These are phyloP conservation scores for Heteropelma amictum DNA, from an alignment of 2,888 invertebrate species.

Conservation along the genomic window DNA sequence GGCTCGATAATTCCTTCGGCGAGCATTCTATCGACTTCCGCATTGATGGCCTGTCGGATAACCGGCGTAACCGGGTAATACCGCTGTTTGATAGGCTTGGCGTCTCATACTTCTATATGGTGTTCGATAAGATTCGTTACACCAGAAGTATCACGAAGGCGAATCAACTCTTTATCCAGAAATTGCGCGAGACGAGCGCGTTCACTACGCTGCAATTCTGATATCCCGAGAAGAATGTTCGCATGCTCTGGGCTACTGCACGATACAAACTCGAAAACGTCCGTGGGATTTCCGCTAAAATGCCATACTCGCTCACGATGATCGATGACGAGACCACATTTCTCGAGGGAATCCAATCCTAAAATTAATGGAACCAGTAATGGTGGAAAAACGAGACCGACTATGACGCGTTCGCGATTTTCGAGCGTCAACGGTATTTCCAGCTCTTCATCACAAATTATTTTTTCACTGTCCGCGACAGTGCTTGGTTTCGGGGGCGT, in stretches of 20 bases:
- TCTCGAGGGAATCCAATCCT: not conserved
- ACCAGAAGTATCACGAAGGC: not conserved
- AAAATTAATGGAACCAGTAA: slow-evolving; percentile 1
- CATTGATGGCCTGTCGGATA: slow-evolving; percentile 1
- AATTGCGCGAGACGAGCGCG: not conserved
- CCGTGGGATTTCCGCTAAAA: not conserved
- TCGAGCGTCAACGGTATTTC: slow-evolving; percentile 19
- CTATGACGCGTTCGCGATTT: not conserved
- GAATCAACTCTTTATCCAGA: not conserved
- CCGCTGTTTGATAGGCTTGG: not conserved
- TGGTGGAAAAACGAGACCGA: not conserved
- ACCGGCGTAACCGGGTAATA: slow-evolving; percentile 13
- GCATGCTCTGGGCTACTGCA: not conserved
- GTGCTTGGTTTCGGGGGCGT: not conserved
- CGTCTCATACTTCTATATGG: not conserved
- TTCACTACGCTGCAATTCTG: not conserved
- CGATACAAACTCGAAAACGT: not conserved
- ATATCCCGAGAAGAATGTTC: not conserved
- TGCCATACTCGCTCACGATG: not conserved
- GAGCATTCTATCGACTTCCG: not conserved
- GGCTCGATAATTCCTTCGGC: not conserved
- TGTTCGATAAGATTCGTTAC: not conserved
- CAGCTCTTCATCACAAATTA: not conserved
- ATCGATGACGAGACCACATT: not conserved
- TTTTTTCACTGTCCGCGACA: not conserved